Percentiles rank a stretch among this genome's conserved stretches.
These are phyloP conservation scores for Cabera pusaria DNA, from an alignment of 2,888 invertebrate genomes.

Conservation along the genomic window DNA sequence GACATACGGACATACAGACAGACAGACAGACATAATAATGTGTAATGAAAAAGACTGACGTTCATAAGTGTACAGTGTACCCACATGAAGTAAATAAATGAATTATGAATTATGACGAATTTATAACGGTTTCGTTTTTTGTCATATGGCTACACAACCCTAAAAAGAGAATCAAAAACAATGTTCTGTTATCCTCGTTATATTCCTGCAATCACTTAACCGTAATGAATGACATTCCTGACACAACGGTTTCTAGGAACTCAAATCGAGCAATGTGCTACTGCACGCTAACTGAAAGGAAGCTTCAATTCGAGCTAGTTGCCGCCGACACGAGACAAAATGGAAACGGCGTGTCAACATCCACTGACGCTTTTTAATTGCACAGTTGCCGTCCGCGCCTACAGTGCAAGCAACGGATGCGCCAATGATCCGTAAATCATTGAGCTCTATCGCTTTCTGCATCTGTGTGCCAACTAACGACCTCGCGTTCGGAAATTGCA, in stretches of 20 bases:
- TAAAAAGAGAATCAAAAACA: too few species aligned
- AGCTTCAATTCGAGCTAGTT: constrained; percentile 44
- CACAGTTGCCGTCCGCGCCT: constrained; percentile 41
- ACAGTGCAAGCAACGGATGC: constrained; percentile 49
- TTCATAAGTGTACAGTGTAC: too few species aligned
- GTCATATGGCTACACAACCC: too few species aligned
- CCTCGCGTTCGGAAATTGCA: constrained; percentile 71
- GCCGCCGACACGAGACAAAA: constrained; percentile 44
- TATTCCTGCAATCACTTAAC: too few species aligned
- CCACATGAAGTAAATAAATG: too few species aligned
- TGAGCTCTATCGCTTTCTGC: constrained; percentile 50
- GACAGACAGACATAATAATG: too few species aligned
- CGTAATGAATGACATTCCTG: too few species aligned
- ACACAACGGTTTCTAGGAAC: constrained; percentile 17
- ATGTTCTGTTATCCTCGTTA: too few species aligned
- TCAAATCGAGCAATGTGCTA: constrained; percentile 25
- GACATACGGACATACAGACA: too few species aligned
- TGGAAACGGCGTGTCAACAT: constrained; percentile 44
- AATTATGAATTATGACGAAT: too few species aligned
- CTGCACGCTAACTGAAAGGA: constrained; percentile 37
- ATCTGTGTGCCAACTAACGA: constrained; percentile 57
- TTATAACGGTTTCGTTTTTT: too few species aligned
- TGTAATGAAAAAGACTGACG: too few species aligned
- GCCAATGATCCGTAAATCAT: constrained; percentile 62
- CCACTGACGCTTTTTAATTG: constrained; percentile 56